Evolutionary conservation across 2,888 invertebrate species (phyloP), one percentile per base, ranked within the genome.

Genomic region (Lymantria dispar): DNA sequence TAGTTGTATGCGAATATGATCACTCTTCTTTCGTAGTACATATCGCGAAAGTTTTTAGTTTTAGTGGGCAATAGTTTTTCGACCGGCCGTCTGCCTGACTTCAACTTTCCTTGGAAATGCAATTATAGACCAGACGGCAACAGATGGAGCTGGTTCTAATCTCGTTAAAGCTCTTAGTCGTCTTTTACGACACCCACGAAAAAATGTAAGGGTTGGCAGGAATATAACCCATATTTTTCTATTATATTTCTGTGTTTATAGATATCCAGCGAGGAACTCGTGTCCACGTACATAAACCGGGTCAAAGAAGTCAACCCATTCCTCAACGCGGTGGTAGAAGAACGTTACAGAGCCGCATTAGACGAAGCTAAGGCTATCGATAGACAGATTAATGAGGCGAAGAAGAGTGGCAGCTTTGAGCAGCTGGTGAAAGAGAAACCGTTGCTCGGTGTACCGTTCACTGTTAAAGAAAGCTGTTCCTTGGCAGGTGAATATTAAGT

Each of bases 391-490:
- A 59, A 54, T 1, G 80, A 76, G 3, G 80, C 85, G 0, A 75
- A 68, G 47, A 57, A 43, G 41, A 71, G 58, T 37, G 84, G 80
- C 0, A 64, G 72, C 1, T 68, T 90, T 5, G 84, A 87, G 0
- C 79, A 86, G 41, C 72, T 94, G 43, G 76, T 87, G 0, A 75
- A 74, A 2, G 85, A 91, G 13, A 92, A 93, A 58, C 97, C 97
- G 0, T 83, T 97, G 47, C 85, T 97, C 0, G 97, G 97, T 0
- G 93, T 97, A 13, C 97, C 97, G 0, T 92, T 96, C 42, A 96
- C 96, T 2, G 94, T 96, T 0, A 97, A 97, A 76, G 96, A 97
- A 78, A 94, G 95, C 63, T 95, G 97, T 67, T 93, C 93, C 0
- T 86, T 97, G 0, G 92, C 93, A 86, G 96, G 97, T 95, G 13